Percentiles rank a stretch among this genome's conserved stretches.
These are phyloP conservation scores for Vulpes vulpes DNA, from an alignment of 2,113 vertebrate species.

Conservation along the genomic window DNA sequence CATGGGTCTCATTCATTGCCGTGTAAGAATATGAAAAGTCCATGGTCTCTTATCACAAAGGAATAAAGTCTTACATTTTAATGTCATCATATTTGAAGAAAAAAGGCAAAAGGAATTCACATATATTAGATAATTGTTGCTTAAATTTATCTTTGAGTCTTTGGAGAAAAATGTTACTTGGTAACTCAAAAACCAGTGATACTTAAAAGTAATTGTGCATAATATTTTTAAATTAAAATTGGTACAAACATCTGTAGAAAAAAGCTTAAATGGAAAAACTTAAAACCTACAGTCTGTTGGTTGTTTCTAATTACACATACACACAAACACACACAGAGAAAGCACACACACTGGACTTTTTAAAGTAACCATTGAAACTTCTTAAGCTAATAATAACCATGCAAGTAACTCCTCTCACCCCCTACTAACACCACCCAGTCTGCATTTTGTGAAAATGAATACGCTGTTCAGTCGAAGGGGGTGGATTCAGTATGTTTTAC, in stretches of 20 bases:
- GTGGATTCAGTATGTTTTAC: slow-evolving; percentile 15
- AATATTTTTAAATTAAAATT: slow-evolving; percentile 83
- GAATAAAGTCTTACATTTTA: slow-evolving; percentile 57
- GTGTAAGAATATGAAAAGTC: slow-evolving; percentile 26
- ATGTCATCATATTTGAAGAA: slow-evolving; percentile 23
- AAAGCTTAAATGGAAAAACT: slow-evolving; percentile 67
- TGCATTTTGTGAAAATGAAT: slow-evolving; percentile 57
- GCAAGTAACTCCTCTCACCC: background rate
- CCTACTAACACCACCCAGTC: background rate
- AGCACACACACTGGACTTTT: slow-evolving; percentile 49
- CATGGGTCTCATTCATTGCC: slow-evolving; percentile 59
- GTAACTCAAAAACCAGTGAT: slow-evolving; percentile 77
- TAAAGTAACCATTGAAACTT: slow-evolving; percentile 82
- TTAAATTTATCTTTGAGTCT: slow-evolving; percentile 22
- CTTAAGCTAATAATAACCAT: slow-evolving; percentile 59
- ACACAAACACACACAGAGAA: slow-evolving; percentile 21
- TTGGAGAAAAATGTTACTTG: slow-evolving; percentile 64
- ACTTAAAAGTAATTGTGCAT: slow-evolving; percentile 77
- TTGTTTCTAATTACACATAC: slow-evolving; percentile 79
- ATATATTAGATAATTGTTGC: slow-evolving; percentile 29
- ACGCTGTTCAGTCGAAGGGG: slow-evolving; percentile 62
- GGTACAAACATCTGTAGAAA: slow-evolving; percentile 74
- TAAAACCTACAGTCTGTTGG: slow-evolving; percentile 74
- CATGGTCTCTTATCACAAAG: background rate
- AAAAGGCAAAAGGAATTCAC: slow-evolving; percentile 8